A percentile compares a stretch with the other conserved stretches of the same genome.
Conservation (phyloP, 2,888 invertebrate genomes). For the Thecophora atra region DNA sequence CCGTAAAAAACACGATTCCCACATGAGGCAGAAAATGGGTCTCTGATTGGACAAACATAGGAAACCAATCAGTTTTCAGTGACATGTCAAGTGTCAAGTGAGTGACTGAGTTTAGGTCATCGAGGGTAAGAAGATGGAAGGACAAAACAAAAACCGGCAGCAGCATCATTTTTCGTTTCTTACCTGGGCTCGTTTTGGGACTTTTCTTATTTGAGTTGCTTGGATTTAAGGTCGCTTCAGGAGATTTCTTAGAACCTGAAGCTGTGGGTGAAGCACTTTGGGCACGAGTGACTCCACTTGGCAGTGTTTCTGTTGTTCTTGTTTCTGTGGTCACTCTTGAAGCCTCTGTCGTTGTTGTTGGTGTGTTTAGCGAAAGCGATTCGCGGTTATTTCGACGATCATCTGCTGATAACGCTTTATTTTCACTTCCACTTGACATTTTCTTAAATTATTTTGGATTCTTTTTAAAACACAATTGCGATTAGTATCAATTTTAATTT, state of each 20-base stretch:
- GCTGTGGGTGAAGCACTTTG: neutral
- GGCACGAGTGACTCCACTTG: neutral
- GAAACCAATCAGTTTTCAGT: neutral
- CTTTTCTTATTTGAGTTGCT: constrained; percentile 6
- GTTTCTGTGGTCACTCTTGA: constrained; percentile 12
- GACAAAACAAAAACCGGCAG: neutral
- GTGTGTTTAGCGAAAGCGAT: too few relatives aligned
- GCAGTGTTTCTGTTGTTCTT: neutral
- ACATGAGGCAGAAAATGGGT: neutral
- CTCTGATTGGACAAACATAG: constrained; percentile 2
- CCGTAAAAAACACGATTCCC: neutral
- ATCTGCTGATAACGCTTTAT: constrained; percentile 16
- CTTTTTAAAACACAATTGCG: constrained; percentile 1
- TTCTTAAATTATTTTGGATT: neutral
- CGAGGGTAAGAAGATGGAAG: neutral
- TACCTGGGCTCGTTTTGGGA: neutral
- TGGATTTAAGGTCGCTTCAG: neutral
- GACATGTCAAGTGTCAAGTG: neutral
- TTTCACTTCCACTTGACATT: constrained; percentile 10
- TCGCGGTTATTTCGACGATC: too few relatives aligned
- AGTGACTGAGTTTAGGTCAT: neutral
- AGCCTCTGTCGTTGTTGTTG: neutral
- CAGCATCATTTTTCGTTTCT: neutral
- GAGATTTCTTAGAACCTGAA: neutral
- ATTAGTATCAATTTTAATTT: neutral